Conservation (phyloP, 1,140 invertebrate genomes). For the Penaeus japonicus region DNA sequence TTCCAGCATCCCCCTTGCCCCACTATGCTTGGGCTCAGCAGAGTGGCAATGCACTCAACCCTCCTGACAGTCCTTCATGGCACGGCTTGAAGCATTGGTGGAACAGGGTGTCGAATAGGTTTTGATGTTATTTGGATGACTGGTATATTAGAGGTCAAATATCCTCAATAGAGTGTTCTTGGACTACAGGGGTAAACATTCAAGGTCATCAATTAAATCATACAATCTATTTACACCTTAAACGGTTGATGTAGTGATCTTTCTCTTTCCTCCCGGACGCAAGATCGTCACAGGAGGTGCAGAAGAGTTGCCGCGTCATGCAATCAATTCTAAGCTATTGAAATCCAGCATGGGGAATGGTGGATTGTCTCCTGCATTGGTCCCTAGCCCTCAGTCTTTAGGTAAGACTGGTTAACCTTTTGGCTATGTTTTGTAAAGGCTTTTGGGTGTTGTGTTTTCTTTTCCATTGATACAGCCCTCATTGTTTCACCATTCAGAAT, state of each 20-base stretch:
- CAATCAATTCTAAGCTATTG: constrained; percentile 33
- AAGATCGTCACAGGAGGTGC: constrained; percentile 29
- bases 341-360: constrained; percentile 24
- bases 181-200: too few relatives aligned
- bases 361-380: constrained; percentile 30
- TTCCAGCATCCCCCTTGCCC: not conserved
- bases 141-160: too few relatives aligned
- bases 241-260: too few relatives aligned
- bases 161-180: too few relatives aligned
- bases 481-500: too few relatives aligned
- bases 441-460: too few relatives aligned
- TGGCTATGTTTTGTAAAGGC: not conserved
- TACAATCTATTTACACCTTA: too few relatives aligned
- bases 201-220: too few relatives aligned
- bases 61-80: constrained; percentile 11
- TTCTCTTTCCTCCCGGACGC: not conserved
- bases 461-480: too few relatives aligned
- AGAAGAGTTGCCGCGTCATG: constrained; percentile 25
- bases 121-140: not conserved
- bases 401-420: not conserved
- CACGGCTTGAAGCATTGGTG: constrained; percentile 50
- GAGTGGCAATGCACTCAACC: not conserved
- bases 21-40: not conserved
- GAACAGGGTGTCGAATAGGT: constrained; percentile 50
- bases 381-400: constrained; percentile 36